Conservation (phyloP, 2,797 vertebrate genomes). For the Urosaurus nigricauda region DNA sequence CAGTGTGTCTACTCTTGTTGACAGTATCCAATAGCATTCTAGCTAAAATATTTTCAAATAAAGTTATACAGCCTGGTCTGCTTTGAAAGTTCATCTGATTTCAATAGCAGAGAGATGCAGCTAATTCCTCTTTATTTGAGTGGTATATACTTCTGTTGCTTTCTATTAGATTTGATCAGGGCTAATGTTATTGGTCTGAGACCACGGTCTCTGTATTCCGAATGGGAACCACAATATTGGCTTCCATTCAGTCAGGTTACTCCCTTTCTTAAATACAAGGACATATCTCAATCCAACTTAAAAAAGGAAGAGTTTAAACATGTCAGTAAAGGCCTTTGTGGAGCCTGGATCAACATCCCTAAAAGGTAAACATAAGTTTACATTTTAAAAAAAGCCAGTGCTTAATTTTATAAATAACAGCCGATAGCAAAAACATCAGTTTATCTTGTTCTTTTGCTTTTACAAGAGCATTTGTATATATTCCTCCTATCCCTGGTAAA, state of each 20-base stretch:
- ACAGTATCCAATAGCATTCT: neutral
- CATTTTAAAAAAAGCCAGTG: neutral
- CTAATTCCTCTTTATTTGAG: neutral
- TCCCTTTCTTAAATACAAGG: neutral
- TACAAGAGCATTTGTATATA: slow-evolving; percentile 19
- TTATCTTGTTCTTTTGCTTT: slow-evolving; percentile 20
- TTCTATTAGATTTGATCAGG: neutral
- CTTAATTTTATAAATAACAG: slow-evolving; percentile 26
- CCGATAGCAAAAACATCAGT: neutral
- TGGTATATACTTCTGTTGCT: neutral
- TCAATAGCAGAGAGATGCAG: neutral
- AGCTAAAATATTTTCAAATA: neutral
- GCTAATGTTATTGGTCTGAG: neutral
- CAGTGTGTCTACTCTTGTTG: too few relatives aligned
- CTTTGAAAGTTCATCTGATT: neutral
- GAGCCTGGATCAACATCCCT: neutral
- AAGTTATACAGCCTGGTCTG: neutral
- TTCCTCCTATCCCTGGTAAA: slow-evolving; percentile 24
- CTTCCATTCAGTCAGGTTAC: too few relatives aligned
- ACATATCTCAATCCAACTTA: neutral
- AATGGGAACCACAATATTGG: neutral
- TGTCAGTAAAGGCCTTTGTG: neutral
- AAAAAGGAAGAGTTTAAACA: neutral
- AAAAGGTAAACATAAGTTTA: slow-evolving; percentile 4
- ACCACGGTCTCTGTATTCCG: neutral